Percentiles rank a stretch among this genome's conserved stretches.
phyloP scores from a whole-genome alignment of 2,888 invertebrate species.

The Heteromurus nitidus region DNA sequence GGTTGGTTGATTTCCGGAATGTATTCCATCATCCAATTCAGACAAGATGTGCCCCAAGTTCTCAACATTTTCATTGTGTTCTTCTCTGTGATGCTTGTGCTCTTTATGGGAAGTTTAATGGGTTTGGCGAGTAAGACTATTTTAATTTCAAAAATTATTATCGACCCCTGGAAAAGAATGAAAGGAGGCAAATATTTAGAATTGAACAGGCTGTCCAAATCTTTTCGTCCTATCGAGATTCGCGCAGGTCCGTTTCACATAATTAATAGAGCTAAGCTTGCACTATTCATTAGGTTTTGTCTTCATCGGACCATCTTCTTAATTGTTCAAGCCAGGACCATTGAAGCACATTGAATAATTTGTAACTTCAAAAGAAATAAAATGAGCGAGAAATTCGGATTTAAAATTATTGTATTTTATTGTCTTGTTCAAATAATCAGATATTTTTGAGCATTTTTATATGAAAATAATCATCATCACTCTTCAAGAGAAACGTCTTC shows the following conservation, averaged over 20 bases:
- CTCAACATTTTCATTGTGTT: neutral
- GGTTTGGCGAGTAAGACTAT: slow-evolving; percentile 28
- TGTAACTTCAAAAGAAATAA: too few relatives aligned
- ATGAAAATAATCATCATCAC: too few relatives aligned
- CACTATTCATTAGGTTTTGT: slow-evolving; percentile 36
- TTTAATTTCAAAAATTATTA: neutral
- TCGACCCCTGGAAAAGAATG: slow-evolving; percentile 28
- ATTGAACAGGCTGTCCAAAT: slow-evolving; percentile 3
- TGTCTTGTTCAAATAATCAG: too few relatives aligned
- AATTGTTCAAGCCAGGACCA: slow-evolving; percentile 10
- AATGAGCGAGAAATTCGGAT: too few relatives aligned
- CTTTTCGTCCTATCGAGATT: slow-evolving; percentile 17
- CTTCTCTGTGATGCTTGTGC: neutral
- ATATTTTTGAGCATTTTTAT: too few relatives aligned
- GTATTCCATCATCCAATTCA: slow-evolving; percentile 8
- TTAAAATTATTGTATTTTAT: too few relatives aligned
- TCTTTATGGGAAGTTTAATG: slow-evolving; percentile 21
- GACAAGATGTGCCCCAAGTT: neutral
- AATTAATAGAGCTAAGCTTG: slow-evolving; percentile 23
- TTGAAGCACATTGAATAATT: too few relatives aligned
- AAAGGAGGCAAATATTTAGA: neutral
- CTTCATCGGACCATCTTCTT: slow-evolving; percentile 46
- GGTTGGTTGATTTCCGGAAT: slow-evolving; percentile 28
- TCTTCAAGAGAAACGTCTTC: too few relatives aligned
- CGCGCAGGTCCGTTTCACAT: slow-evolving; percentile 19